Base-by-base conservation (phyloP, 2,797 vertebrate species). In the Callimico goeldii region DNA sequence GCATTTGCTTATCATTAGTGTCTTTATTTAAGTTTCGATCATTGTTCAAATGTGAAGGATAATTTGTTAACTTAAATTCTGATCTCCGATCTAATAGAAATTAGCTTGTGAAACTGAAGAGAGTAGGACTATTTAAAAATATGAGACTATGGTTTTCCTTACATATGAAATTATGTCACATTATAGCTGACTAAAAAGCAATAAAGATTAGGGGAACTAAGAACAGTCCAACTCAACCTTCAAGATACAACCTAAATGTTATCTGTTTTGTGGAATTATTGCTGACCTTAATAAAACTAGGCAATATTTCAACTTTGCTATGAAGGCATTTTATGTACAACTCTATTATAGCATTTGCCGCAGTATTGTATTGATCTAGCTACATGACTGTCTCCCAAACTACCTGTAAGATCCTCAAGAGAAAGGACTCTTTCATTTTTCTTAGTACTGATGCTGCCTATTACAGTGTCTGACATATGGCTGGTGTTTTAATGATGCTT, bases 41-140 rank as follows among this genome's bases (percentile, higher is more conserved):
- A 94, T 97, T 87, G 39, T 28, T 94, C 41, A 57, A 15, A 91
- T 92, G 72, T 75, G 72, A 97, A 76, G 13, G 30, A 72, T 87
- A 87, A 92, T 91, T 91, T 94, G 10, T 77, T 94, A 89, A 17
- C 80, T 93, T 90, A 90, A 96, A 55, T 88, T 67, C 92, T 72
- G 30, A 84, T 57, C 30, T 91, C 33, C 91, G 75, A 96, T 96
- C 30, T 81, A 84, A 61, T 79, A 33, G 14, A 95, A 95, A 77
- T 91, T 91, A 91, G 72, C 64, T 86, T 95, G 39, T 96, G 55
- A 91, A 30, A 30, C 61, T 85, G 2, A 93, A 91, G 46, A 83
- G 36, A 94, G 6, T 36, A 22, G 92, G n/a, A 39, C 19, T 91
- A 15, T 70, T 94, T 85, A 82, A 92, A 90, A 89, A 96, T 91